These are phyloP conservation scores for Bradysia coprophila DNA, from an alignment of 1,140 invertebrate genomes.

Conservation along the genomic window DNA sequence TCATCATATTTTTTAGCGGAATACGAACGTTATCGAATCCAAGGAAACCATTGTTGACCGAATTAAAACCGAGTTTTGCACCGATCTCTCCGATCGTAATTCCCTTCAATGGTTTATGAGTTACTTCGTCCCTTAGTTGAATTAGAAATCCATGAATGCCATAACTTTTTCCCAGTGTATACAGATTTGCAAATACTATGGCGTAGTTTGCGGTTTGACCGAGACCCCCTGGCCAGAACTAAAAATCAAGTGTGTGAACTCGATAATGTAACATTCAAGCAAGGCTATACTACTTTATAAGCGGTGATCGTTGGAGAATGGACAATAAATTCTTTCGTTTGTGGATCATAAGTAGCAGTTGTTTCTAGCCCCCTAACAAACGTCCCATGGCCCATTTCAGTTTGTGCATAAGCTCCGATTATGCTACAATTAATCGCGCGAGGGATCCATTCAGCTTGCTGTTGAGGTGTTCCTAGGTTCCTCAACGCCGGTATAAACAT, in stretches of 20 bases:
- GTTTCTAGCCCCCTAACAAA: slow-evolving; percentile 84
- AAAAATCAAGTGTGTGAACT: too few species aligned
- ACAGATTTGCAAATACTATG: slow-evolving; percentile 77
- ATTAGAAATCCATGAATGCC: slow-evolving; percentile 89
- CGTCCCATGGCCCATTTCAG: slow-evolving; percentile 86
- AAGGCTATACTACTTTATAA: too few species aligned
- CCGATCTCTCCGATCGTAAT: slow-evolving; percentile 90
- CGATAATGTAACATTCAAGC: too few species aligned
- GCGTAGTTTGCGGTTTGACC: slow-evolving; percentile 89
- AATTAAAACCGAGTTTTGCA: slow-evolving; percentile 78
- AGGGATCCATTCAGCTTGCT: slow-evolving; percentile 64
- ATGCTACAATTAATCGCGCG: slow-evolving; percentile 57
- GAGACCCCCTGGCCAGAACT: slow-evolving; percentile 87
- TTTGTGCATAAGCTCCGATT: slow-evolving; percentile 81
- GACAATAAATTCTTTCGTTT: slow-evolving; percentile 70
- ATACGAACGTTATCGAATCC: slow-evolving; percentile 72
- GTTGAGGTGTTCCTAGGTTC: slow-evolving; percentile 62
- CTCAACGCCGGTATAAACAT: slow-evolving; percentile 79
- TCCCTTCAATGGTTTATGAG: slow-evolving; percentile 67
- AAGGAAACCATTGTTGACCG: slow-evolving; percentile 80
- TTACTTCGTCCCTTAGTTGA: slow-evolving; percentile 70
- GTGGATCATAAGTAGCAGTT: slow-evolving; percentile 72
- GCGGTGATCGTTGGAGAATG: slow-evolving; percentile 73
- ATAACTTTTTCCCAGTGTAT: slow-evolving; percentile 62
- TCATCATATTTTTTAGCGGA: slow-evolving; percentile 74